A percentile compares a stretch with the other conserved stretches of the same genome.
phyloP scores from a whole-genome alignment of 2,797 vertebrate species.

The Helostoma temminkii region DNA sequence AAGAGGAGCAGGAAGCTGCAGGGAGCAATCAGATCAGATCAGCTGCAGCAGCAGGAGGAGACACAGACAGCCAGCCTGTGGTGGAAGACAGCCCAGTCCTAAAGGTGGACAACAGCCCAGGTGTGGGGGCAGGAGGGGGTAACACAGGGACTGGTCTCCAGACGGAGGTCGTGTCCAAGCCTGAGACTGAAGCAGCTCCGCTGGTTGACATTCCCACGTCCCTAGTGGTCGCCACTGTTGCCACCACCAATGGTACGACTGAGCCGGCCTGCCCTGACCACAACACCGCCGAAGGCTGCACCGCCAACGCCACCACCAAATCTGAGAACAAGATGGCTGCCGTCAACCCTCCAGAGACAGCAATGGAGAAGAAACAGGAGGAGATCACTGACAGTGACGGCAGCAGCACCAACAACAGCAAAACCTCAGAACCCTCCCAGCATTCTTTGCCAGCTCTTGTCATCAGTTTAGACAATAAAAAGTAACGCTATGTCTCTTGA shows the following conservation, averaged over 20 bases:
- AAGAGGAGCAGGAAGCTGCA: slow-evolving; percentile 27
- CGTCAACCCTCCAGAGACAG: slow-evolving; percentile 84
- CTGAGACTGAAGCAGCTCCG: slow-evolving; percentile 51
- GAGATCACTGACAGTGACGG: slow-evolving; percentile 82
- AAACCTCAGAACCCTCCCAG: slow-evolving; percentile 90
- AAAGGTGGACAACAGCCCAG: slow-evolving; percentile 29
- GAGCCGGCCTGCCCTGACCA: slow-evolving; percentile 49
- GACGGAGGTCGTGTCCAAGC: slow-evolving; percentile 44
- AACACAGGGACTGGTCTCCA: slow-evolving; percentile 40
- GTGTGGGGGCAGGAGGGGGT: slow-evolving; percentile 1
- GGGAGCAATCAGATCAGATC: slow-evolving; percentile 25
- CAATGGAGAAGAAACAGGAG: slow-evolving; percentile 82
- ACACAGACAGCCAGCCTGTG: not conserved
- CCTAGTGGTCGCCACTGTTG: not conserved
- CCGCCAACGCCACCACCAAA: slow-evolving; percentile 36
- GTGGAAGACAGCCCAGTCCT: not conserved
- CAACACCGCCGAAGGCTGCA: slow-evolving; percentile 43
- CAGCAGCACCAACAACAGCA: slow-evolving; percentile 85
- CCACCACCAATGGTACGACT: slow-evolving; percentile 73
- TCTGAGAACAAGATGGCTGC: slow-evolving; percentile 85
- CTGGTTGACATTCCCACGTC: slow-evolving; percentile 46
- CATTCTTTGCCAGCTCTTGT: slow-evolving; percentile 91
- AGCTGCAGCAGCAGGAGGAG: slow-evolving; percentile 22
- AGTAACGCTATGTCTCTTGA: slow-evolving; percentile 85
- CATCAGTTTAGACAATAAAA: slow-evolving; percentile 92